A percentile compares a stretch with the other conserved stretches of the same genome.
Conservation (phyloP, 2,797 vertebrate species). For the Nyctalus aviator region DNA sequence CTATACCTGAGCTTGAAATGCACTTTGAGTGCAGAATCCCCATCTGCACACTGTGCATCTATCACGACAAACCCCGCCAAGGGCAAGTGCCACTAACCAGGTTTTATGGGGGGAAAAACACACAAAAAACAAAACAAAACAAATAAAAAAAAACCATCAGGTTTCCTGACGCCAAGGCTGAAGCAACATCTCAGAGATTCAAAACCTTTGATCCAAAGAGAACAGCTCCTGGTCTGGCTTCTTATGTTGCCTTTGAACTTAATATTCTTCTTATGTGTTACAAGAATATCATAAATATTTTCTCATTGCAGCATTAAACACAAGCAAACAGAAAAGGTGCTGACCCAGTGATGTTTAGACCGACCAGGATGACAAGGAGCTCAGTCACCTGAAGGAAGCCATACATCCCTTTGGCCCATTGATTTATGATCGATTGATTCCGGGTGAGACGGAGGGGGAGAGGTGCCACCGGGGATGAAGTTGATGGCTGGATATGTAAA, state of each 20-base stretch:
- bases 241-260: conserved; percentile 6
- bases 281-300: background rate
- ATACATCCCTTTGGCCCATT: conserved; percentile 38
- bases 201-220: background rate
- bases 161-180: background rate
- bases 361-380: background rate
- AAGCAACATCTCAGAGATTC: background rate
- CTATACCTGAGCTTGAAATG: background rate
- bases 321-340: background rate
- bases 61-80: too few relatives aligned
- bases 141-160: background rate
- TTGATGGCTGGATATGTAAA: conserved; percentile 48
- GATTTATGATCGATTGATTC: conserved; percentile 47
- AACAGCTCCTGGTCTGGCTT: background rate
- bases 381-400: conserved; percentile 26
- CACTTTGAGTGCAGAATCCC: background rate
- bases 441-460: conserved; percentile 28
- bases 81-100: background rate
- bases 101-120: background rate
- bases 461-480: conserved; percentile 49
- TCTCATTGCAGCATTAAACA: background rate
- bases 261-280: background rate
- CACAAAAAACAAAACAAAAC: too few relatives aligned
- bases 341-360: background rate
- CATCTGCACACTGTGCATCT: background rate